Evolutionary conservation across 2,888 invertebrate species (phyloP).

Genomic region (Noctua fimbriata): DNA sequence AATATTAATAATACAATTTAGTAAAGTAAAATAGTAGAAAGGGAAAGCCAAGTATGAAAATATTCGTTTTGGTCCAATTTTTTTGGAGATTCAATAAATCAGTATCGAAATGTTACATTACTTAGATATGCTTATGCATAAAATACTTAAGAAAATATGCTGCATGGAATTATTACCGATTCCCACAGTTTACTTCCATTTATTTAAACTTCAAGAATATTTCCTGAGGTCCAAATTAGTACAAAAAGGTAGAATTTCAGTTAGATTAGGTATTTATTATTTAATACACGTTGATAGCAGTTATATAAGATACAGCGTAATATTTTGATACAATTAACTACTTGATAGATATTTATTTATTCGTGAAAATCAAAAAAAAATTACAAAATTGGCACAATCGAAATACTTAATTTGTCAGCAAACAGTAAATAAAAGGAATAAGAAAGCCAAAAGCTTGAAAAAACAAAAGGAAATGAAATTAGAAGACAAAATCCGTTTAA

Average conservation of each 20-base stretch:
- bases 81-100: conserved; percentile 42
- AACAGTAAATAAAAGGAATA: neutral
- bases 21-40: conserved; percentile 42
- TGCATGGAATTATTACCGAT: conserved; percentile 17
- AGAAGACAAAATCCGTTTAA: neutral
- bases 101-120: conserved; percentile 43
- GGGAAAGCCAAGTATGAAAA: conserved; percentile 56
- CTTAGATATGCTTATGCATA: conserved; percentile 50
- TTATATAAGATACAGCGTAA: conserved; percentile 2
- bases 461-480: neutral
- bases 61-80: conserved; percentile 58
- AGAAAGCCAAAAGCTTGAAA: neutral
- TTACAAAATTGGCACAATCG: conserved; percentile 57
- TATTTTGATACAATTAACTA: conserved; percentile 17
- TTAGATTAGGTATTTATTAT: conserved; percentile 16
- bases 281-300: neutral
- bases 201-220: conserved; percentile 3
- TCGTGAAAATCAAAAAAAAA: conserved; percentile 6
- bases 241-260: conserved; percentile 7
- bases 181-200: neutral
- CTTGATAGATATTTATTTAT: neutral
- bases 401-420: conserved; percentile 36
- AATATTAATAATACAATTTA: conserved; percentile 24
- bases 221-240: conserved; percentile 6
- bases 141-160: conserved; percentile 63